phyloP scores from a whole-genome alignment of 2,113 vertebrate genomes.

The Tenrec ecaudatus region DNA sequence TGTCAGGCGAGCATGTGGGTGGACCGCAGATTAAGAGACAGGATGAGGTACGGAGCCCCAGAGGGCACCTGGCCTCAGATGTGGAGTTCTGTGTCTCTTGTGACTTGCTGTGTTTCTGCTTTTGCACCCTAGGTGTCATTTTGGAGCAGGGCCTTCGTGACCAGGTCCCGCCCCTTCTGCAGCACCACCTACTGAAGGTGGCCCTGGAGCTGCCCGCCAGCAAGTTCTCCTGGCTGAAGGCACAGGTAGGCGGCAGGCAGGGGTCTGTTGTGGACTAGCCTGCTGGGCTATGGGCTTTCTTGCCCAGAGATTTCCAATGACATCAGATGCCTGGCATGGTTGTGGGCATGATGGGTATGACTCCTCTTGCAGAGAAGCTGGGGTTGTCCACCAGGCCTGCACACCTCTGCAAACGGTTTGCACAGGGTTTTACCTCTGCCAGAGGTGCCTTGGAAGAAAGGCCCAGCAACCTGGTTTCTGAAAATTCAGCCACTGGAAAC shows the following conservation, averaged over 20 bases:
- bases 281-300: background rate
- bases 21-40: background rate
- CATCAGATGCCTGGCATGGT: background rate
- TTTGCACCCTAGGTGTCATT: slow-evolving; percentile 87
- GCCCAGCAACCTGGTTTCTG: background rate
- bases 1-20: background rate
- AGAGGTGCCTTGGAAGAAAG: background rate
- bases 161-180: slow-evolving; percentile 92
- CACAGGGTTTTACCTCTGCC: background rate
- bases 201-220: slow-evolving; percentile 94
- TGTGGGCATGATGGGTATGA: background rate
- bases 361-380: background rate
- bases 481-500: background rate
- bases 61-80: fast-evolving
- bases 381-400: background rate
- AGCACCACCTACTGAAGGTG: slow-evolving; percentile 94
- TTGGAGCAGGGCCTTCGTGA: slow-evolving; percentile 90
- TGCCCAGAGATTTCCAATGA: background rate
- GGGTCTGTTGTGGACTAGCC: no score
- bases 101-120: background rate
- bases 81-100: fast-evolving
- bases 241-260: slow-evolving; percentile 91
- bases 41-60: background rate
- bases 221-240: slow-evolving; percentile 96
- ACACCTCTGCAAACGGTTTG: background rate